Percentiles rank a stretch among this genome's conserved stretches.
Evolutionary conservation across 2,113 vertebrate species (phyloP).

Genomic region (Bubo scandiacus): DNA sequence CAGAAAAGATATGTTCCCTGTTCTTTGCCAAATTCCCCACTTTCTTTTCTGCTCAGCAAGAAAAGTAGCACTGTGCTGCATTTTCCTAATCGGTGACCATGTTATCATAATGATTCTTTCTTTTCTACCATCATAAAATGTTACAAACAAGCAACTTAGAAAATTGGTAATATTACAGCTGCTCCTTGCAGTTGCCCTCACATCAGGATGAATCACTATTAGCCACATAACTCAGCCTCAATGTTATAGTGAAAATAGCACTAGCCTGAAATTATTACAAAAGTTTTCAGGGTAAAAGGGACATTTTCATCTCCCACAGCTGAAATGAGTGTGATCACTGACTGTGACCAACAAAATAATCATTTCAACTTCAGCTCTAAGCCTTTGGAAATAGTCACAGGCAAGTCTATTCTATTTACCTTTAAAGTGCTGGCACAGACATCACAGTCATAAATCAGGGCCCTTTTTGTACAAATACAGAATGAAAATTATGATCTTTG

Average conservation of each 20-base stretch:
- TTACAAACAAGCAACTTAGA: background rate
- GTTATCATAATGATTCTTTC: background rate
- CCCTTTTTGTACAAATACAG: background rate
- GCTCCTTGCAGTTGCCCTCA: background rate
- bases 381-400: background rate
- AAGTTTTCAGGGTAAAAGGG: background rate
- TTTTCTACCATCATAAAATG: background rate
- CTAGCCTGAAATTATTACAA: background rate
- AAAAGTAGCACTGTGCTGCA: background rate
- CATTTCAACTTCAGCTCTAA: background rate
- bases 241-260: background rate
- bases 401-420: background rate
- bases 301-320: background rate
- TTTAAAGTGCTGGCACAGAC: background rate
- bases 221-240: background rate
- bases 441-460: background rate
- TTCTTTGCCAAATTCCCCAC: background rate
- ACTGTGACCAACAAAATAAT: background rate
- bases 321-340: background rate
- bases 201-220: background rate
- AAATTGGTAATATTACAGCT: background rate
- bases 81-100: background rate
- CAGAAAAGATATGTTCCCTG: background rate
- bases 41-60: background rate
- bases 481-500: background rate